These are phyloP conservation scores for Drosophila pachea DNA, from an alignment of 1,140 invertebrate genomes.

Conservation along the genomic window DNA sequence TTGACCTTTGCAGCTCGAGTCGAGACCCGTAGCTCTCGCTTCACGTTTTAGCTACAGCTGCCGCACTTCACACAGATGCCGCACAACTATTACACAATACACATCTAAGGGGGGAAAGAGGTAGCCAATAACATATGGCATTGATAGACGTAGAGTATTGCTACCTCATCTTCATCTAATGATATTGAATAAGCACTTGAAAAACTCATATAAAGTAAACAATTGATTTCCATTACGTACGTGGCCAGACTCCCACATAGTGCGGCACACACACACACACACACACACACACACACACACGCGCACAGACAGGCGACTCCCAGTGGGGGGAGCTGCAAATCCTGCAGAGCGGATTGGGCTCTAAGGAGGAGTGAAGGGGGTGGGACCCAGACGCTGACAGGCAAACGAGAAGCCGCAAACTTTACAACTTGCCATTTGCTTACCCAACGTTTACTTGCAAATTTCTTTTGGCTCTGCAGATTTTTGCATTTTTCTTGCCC, in stretches of 20 bases:
- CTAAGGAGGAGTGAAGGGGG: not conserved
- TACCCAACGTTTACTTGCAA: conserved; percentile 72
- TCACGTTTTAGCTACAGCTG: conserved; percentile 2
- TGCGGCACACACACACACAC: conserved; percentile 1
- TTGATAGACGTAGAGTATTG: conserved; percentile 22
- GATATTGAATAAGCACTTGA: conserved; percentile 77
- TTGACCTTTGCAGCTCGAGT: too few species aligned
- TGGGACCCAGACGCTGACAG: conserved; percentile 16
- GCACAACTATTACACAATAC: conserved; percentile 6
- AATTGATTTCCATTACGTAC: conserved; percentile 73
- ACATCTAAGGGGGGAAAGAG: not conserved
- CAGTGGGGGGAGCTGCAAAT: not conserved
- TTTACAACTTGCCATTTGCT: conserved; percentile 75
- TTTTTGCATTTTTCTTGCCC: conserved; percentile 62
- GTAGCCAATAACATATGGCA: conserved; percentile 18
- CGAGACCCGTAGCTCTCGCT: too few species aligned
- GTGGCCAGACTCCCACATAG: conserved; percentile 31
- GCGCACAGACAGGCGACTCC: not conserved
- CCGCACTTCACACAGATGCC: not conserved
- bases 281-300: not conserved
- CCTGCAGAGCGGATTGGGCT: too few species aligned
- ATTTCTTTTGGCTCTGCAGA: conserved; percentile 57
- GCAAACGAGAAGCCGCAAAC: conserved; percentile 48
- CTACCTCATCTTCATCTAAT: conserved; percentile 63
- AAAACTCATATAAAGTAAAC: conserved; percentile 76